Evolutionary conservation across 2,797 vertebrate species (phyloP).

Genomic region (Cyclura pinguis): DNA sequence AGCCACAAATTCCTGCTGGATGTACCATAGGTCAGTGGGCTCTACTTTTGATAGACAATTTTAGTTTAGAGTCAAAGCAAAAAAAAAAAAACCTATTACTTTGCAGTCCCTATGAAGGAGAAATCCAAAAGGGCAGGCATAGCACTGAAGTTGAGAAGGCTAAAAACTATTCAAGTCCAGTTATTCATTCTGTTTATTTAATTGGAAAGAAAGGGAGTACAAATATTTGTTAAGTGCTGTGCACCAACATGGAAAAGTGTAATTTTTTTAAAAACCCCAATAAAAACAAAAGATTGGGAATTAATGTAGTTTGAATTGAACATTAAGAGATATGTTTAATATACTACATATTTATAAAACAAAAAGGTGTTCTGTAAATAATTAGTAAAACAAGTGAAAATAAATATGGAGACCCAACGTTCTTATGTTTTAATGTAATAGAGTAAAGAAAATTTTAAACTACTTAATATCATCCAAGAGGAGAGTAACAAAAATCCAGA

Average conservation of each 20-base stretch:
- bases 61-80: neutral
- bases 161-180: slow-evolving; percentile 75
- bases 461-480: slow-evolving; percentile 87
- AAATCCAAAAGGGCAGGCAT: slow-evolving; percentile 45
- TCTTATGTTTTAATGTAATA: slow-evolving; percentile 99
- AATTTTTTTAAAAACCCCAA: slow-evolving; percentile 81
- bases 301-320: slow-evolving; percentile 79
- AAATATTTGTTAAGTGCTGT: slow-evolving; percentile 83
- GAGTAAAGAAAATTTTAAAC: slow-evolving; percentile 91
- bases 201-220: slow-evolving; percentile 83
- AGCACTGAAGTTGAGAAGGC: slow-evolving; percentile 70
- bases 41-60: neutral
- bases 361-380: slow-evolving; percentile 84
- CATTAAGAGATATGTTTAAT: slow-evolving; percentile 81
- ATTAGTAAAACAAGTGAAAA: slow-evolving; percentile 86
- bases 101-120: slow-evolving; percentile 15
- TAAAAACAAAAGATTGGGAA: slow-evolving; percentile 81
- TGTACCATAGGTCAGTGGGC: neutral
- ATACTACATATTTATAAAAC: slow-evolving; percentile 85
- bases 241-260: slow-evolving; percentile 84
- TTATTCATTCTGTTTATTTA: slow-evolving; percentile 87
- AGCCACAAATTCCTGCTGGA: neutral
- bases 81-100: neutral
- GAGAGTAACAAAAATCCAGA: slow-evolving; percentile 92
- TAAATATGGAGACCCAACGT: slow-evolving; percentile 90